Base-by-base conservation (phyloP, 1,140 invertebrate genomes). In the Akabosia matsudoensis region DNA sequence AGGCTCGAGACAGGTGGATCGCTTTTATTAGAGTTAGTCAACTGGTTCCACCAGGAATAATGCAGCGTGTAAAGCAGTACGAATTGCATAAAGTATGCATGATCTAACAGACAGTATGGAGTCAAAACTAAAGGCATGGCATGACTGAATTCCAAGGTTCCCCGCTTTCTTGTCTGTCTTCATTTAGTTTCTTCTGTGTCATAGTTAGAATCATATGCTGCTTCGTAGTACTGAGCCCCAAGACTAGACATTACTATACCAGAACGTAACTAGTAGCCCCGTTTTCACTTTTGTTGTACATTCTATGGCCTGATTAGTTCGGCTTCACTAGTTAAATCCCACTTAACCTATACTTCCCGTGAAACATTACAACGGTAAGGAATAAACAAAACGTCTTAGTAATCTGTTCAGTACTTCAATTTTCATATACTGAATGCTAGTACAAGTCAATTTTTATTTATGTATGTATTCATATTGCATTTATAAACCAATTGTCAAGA, bases 81-180 rank as follows among this genome's bases (percentile, higher is more conserved):
- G 18, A 10, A 45, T 18, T 45, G 37, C 37, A 45, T 45, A 45
- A 45, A 45, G 7, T 45, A 45, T 45, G 37, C 37, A 45, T 45
- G 18, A 18, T 56, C 14, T 22, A 56, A 24, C n/a, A 56, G 54
- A 56, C 54, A 56, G 24, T 13, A 7, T 31, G 30, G 26, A 67
- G 24, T 67, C 30, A 67, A 30, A 67, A 67, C n/a, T n/a, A n/a
- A 10, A 67, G 30, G 28, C 30, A 31, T n/a, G 61, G 3, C 61
- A 67, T 24, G n/a, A n/a, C n/a, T n/a, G n/a, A n/a, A n/a, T n/a
- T 67, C 61, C 61, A 28, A 67, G 61, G 30, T 67, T 67, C 24
- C 54, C 24, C 4, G 13, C 54, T 7, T 67, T 67, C 61, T 56
- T 56, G 54, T 56, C 22, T 56, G 54, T 24, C n/a, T 56, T 3